These are phyloP conservation scores for Ichneumoninae sp. DNA, from an alignment of 2,888 invertebrate species.

Conservation along the genomic window DNA sequence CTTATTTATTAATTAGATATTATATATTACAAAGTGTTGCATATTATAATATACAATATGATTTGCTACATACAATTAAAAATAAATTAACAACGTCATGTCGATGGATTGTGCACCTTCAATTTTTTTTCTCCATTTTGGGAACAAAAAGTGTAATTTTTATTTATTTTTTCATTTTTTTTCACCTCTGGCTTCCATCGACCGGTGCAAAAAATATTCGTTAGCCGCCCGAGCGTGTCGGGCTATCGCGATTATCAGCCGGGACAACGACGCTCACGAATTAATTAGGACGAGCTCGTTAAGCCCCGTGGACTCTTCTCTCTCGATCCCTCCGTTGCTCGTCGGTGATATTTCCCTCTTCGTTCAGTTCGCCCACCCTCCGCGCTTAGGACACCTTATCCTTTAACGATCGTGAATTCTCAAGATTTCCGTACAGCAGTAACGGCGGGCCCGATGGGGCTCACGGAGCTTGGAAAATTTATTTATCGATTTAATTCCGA, in stretches of 20 bases:
- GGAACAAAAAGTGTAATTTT: neutral
- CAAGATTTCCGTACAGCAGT: conserved; percentile 61
- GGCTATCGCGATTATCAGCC: conserved; percentile 61
- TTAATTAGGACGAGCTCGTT: conserved; percentile 71
- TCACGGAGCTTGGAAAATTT: conserved; percentile 60
- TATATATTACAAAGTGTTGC: neutral
- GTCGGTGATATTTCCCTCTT: neutral
- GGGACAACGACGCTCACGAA: conserved; percentile 65
- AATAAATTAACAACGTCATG: neutral
- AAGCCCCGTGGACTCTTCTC: conserved; percentile 45
- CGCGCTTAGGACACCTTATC: conserved; percentile 52
- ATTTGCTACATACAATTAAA: neutral
- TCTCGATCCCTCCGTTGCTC: conserved; percentile 12
- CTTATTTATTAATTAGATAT: neutral
- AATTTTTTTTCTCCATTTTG: neutral
- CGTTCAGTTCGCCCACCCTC: conserved; percentile 35
- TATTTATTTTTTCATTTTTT: neutral
- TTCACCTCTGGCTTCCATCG: conserved; percentile 3
- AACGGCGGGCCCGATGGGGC: conserved; percentile 25
- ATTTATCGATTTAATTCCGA: conserved; percentile 69
- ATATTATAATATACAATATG: neutral
- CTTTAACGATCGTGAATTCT: conserved; percentile 66
- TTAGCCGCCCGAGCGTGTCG: conserved; percentile 59
- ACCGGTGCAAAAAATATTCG: conserved; percentile 45
- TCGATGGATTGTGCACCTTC: neutral